These are phyloP conservation scores for Craseonycteris thonglongyai DNA, from an alignment of 2,113 vertebrate genomes.

Conservation along the genomic window DNA sequence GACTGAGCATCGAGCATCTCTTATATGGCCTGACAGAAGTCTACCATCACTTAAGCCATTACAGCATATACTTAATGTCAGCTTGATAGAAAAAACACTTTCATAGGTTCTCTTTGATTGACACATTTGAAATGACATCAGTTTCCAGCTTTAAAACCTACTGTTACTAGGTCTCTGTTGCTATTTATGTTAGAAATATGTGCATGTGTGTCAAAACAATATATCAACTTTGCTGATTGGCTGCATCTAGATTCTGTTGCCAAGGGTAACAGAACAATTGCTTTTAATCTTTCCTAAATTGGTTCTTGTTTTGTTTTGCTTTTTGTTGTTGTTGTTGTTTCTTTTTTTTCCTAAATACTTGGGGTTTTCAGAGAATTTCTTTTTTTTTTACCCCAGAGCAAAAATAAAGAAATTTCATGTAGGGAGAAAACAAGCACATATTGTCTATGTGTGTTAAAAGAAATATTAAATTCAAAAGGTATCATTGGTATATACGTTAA, in stretches of 20 bases:
- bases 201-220: conserved; percentile 85
- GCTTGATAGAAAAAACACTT: conserved; percentile 81
- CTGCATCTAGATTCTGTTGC: conserved; percentile 81
- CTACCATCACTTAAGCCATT: conserved; percentile 77
- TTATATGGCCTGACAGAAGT: conserved; percentile 81
- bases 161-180: conserved; percentile 88
- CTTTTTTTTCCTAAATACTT: conserved; percentile 58
- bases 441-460: conserved; percentile 15
- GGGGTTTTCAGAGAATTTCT: conserved; percentile 2
- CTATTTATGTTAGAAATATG: conserved; percentile 88
- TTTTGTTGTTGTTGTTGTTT: too few relatives aligned
- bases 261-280: conserved; percentile 86
- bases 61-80: conserved; percentile 83
- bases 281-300: conserved; percentile 87
- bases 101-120: conserved; percentile 79
- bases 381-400: conserved; percentile 31
- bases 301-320: conserved; percentile 73
- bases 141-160: conserved; percentile 83
- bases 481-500: neutral
- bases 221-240: conserved; percentile 84
- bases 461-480: conserved; percentile 24
- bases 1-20: conserved; percentile 76
- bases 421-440: conserved; percentile 33
- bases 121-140: conserved; percentile 85
- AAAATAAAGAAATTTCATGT: conserved; percentile 51